Base-by-base conservation (phyloP, 2,797 vertebrate genomes). In the Pyrocephalus nanus region DNA sequence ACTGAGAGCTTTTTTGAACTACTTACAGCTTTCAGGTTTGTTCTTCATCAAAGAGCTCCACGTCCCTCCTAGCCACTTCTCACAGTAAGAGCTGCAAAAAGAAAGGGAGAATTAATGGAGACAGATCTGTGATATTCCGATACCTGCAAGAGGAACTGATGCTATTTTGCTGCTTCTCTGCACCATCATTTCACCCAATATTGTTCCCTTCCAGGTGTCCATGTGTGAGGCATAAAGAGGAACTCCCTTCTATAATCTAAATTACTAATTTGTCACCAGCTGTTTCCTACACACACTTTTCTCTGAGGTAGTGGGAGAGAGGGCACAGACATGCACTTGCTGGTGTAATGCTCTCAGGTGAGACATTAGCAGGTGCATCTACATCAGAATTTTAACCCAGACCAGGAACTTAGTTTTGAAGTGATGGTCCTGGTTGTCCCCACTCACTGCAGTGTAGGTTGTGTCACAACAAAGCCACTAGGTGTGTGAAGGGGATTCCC, bases 1-100 rank as follows among this genome's bases (percentile, higher is more conserved):
- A 2, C 11, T 17, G 55, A 93, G 47, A 81, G 48, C 26, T 54
- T 90, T 91, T 95, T 75, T 95, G 51, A 95, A 92, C 86, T 92
- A 53, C 83, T 90, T 38, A 0, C 6, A 93, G 64, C 60, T 88
- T 64, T 82, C 73, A 88, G 74, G 48, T 82, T 95, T 90, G 62
- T 53, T 87, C 38, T 60, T 90, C 83, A 76, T 95, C 77, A 90
- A 92, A 96, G 83, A 84, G 32, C n/a, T 94, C 51, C 62, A 48
- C 0, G 0, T 90, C 23, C 88, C 83, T 93, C 77, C 88, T 53
- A 93, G 66, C 51, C 74, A 79, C 36, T 83, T 94, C 45, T 88
- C 40, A 14, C 66, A 84, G 70, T n/a, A 78, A 90, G 90, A 88
- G 43, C 67, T 94, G 64, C 38, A 67, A 76, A 86, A 86, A 88